phyloP scores from a whole-genome alignment of 35 echinoderm and acorn worm genomes.

The Ptychodera flava region DNA sequence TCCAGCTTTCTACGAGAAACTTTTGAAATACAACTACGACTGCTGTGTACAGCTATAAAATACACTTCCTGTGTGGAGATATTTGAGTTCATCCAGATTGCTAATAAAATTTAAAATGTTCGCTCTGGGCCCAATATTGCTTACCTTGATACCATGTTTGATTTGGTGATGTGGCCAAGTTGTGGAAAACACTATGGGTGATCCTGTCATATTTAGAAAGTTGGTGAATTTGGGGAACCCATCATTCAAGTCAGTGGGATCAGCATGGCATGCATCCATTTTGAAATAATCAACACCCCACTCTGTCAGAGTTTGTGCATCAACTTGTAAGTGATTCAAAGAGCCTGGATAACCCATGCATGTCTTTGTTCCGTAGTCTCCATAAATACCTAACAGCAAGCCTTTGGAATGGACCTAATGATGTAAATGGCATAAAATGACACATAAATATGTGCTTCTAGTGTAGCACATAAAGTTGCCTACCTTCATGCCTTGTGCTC shows the following conservation, averaged over 20 bases:
- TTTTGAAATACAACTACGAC: no score
- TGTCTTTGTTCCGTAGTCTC: neutral
- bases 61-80: no score
- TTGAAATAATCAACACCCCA: constrained; percentile 3
- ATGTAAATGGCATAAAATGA: no score
- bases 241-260: neutral
- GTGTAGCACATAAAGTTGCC: no score
- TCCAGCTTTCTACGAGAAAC: no score
- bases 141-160: neutral
- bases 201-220: neutral
- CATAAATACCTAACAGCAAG: constrained; percentile 4
- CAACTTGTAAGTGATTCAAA: neutral
- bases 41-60: no score
- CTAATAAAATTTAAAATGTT: neutral
- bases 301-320: constrained; percentile 13
- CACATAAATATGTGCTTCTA: no score
- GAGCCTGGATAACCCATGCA: constrained; percentile 5
- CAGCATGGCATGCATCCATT: constrained; percentile 3
- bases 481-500: constrained; percentile 60
- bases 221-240: neutral
- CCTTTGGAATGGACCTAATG: neutral
- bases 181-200: neutral
- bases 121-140: neutral
- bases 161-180: neutral
- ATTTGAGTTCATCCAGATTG: neutral